Conservation (phyloP, 2,113 vertebrate species). For the Acinonyx jubatus region DNA sequence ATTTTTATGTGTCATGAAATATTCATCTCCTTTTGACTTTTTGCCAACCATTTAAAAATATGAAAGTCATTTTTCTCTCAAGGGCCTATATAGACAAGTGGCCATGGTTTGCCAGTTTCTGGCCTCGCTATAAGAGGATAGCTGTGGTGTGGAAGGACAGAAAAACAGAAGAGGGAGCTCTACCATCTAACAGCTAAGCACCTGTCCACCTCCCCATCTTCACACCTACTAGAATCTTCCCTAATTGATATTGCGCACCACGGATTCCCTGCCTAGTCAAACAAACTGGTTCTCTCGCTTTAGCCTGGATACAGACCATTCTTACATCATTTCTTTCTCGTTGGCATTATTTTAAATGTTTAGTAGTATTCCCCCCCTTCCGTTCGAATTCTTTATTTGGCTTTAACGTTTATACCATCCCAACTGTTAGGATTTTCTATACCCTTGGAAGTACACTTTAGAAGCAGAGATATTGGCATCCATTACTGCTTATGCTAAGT, state of each 20-base stretch:
- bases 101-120: not conserved
- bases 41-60: not conserved
- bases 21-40: not conserved
- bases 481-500: not conserved
- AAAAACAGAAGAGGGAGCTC: not conserved
- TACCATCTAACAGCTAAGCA: rapidly evolving
- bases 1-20: not conserved
- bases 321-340: not conserved
- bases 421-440: not conserved
- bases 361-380: not conserved
- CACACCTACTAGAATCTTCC: not conserved
- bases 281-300: not conserved
- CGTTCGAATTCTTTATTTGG: not conserved
- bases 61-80: not conserved
- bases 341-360: not conserved
- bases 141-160: not conserved
- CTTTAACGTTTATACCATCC: not conserved
- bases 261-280: not conserved
- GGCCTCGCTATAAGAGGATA: not conserved
- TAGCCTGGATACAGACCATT: not conserved
- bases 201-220: not conserved
- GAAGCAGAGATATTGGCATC: not conserved
- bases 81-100: not conserved
- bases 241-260: not conserved
- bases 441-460: not conserved